Evolutionary conservation across 2,113 vertebrate genomes (phyloP), one percentile per base, ranked within the genome.

Genomic region (Scortum barcoo): DNA sequence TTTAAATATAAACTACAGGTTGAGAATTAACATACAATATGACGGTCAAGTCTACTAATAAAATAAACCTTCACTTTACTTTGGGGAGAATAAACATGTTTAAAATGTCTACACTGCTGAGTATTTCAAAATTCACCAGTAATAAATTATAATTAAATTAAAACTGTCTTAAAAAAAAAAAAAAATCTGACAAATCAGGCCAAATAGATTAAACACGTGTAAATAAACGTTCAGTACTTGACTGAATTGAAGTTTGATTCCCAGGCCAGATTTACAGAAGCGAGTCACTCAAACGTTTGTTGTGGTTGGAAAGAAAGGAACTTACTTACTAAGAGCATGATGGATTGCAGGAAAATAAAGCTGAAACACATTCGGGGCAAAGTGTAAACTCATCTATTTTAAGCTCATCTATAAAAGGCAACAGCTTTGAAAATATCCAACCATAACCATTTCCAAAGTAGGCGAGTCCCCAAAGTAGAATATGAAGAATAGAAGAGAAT

Each of bases 391-490:
- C 6, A 6, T 36, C 5, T 48, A 48, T 50, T n/a, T 22, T 17
- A 57, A n/a, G 12, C 66, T 61, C 7, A 48, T 60, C n/a, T 54
- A n/a, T 40, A 67, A 62, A 84, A 38, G 3, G 17, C 10, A 53
- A 14, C 14, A 7, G 5, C n/a, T 20, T 36, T 3, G 7, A 26
- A 72, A 54, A 28, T 81, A 44, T 60, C 54, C n/a, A 60, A 36
- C 6, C 33, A 36, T 36, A 36, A 36, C 42, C 9, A 7, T 54
- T 74, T 73, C 38, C 4, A 13, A n/a, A n/a, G n/a, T n/a, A n/a
- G 7, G 36, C 12, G 10, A 33, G 5, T 56, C n/a, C n/a, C 33
- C 22, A 50, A 42, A 44, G 38, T n/a, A 63, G 54, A 60, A 42
- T 26, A 40, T 54, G 65, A 26, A n/a, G n/a, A n/a, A n/a, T n/a